Conservation (phyloP, 2,797 vertebrate species). For the Phrynocephalus vlangalii region DNA sequence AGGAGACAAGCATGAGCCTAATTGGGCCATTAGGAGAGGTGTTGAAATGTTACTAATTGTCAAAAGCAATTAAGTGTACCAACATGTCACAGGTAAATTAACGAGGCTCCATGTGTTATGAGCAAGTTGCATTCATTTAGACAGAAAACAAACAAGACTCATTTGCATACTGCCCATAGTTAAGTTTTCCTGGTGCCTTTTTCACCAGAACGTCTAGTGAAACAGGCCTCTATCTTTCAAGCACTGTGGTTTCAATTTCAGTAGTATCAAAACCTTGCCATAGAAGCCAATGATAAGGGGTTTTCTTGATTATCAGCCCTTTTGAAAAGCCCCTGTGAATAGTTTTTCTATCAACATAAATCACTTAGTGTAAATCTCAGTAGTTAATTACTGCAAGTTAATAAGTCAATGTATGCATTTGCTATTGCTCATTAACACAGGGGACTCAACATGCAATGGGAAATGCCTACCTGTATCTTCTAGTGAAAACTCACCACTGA, state of each 20-base stretch:
- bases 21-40: slow-evolving; percentile 81
- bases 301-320: background rate
- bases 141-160: slow-evolving; percentile 35
- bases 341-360: no score
- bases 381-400: no score
- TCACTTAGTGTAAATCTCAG: no score
- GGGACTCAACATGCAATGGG: no score
- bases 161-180: slow-evolving; percentile 31
- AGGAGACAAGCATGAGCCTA: slow-evolving; percentile 74
- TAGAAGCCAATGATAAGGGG: fast-evolving
- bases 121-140: slow-evolving; percentile 35
- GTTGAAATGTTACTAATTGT: slow-evolving; percentile 85
- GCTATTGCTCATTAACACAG: no score
- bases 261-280: background rate
- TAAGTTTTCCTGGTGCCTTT: background rate
- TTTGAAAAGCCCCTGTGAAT: background rate
- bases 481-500: no score
- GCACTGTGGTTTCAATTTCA: background rate
- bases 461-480: no score
- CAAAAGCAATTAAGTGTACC: slow-evolving; percentile 82
- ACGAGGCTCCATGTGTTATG: slow-evolving; percentile 75
- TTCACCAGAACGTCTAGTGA: background rate
- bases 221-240: background rate
- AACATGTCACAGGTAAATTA: slow-evolving; percentile 85
- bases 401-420: no score